Percentiles rank a stretch among this genome's conserved stretches.
These are phyloP conservation scores for Paratilapia polleni DNA, from an alignment of 2,113 vertebrate species.

Conservation along the genomic window DNA sequence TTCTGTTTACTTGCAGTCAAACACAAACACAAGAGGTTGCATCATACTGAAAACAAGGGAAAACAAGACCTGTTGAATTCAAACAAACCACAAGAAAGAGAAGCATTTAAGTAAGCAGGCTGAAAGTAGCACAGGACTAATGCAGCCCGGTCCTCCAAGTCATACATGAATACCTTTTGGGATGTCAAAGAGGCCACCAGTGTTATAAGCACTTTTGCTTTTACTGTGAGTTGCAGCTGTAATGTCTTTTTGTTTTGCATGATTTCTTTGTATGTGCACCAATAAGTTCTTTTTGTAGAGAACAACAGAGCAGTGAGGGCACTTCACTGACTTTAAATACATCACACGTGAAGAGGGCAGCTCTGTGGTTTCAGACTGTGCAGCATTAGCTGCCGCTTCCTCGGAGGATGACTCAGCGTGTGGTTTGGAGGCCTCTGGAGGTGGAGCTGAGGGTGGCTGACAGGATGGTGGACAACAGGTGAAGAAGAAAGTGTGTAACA, in stretches of 20 bases:
- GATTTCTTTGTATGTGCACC: neutral
- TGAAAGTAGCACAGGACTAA: too few relatives aligned
- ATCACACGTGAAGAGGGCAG: neutral
- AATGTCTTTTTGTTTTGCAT: neutral
- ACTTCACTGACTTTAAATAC: neutral
- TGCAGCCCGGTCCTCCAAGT: neutral
- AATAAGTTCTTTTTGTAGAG: neutral
- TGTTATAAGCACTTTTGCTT: neutral
- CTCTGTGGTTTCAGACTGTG: neutral
- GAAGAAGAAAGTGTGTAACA: neutral
- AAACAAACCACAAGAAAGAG: too few relatives aligned
- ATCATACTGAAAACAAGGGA: too few relatives aligned
- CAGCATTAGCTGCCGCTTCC: rapidly evolving
- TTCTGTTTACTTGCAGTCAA: too few relatives aligned
- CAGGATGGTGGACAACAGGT: neutral
- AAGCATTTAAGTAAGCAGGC: too few relatives aligned
- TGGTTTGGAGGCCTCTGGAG: neutral
- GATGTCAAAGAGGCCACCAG: neutral
- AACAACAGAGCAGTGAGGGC: neutral
- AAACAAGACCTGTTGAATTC: too few relatives aligned
- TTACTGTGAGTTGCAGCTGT: neutral
- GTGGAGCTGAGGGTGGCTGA: neutral
- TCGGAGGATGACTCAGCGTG: neutral
- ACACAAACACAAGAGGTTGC: too few relatives aligned
- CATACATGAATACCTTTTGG: neutral